These are phyloP conservation scores for Pseudorectes ferrugineus DNA, from an alignment of 2,113 vertebrate genomes.

Conservation along the genomic window DNA sequence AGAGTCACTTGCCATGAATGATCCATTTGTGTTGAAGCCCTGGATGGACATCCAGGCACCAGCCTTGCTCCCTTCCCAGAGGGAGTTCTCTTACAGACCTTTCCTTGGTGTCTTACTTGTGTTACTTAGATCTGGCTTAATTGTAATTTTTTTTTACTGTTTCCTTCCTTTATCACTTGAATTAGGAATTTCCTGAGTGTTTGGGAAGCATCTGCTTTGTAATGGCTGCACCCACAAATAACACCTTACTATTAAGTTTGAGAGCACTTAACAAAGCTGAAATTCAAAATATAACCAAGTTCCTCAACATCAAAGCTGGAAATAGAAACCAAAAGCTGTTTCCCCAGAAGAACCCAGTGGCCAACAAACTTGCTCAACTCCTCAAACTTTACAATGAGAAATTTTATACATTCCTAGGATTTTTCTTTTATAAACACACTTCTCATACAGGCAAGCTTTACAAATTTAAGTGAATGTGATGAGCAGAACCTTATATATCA, in stretches of 20 bases:
- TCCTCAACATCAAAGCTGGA: background rate
- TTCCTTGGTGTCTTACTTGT: background rate
- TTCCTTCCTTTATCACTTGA: background rate
- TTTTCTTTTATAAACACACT: background rate
- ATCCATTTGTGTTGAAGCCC: fast-evolving
- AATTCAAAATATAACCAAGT: background rate
- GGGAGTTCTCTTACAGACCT: background rate
- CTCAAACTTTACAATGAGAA: background rate
- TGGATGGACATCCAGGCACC: background rate
- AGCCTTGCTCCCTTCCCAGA: background rate
- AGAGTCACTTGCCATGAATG: background rate
- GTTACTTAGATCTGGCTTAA: background rate
- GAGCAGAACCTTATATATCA: background rate
- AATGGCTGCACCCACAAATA: background rate
- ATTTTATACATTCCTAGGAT: background rate
- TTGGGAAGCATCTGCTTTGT: background rate
- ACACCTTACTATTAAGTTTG: background rate
- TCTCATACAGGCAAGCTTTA: background rate
- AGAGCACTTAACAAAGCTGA: background rate
- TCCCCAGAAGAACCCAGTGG: background rate
- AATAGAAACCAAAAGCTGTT: background rate
- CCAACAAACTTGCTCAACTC: background rate
- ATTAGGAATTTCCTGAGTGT: background rate
- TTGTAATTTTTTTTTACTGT: background rate
- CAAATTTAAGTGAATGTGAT: background rate